Base-by-base conservation (phyloP, 2,113 vertebrate species). In the Eulemur rufifrons region DNA sequence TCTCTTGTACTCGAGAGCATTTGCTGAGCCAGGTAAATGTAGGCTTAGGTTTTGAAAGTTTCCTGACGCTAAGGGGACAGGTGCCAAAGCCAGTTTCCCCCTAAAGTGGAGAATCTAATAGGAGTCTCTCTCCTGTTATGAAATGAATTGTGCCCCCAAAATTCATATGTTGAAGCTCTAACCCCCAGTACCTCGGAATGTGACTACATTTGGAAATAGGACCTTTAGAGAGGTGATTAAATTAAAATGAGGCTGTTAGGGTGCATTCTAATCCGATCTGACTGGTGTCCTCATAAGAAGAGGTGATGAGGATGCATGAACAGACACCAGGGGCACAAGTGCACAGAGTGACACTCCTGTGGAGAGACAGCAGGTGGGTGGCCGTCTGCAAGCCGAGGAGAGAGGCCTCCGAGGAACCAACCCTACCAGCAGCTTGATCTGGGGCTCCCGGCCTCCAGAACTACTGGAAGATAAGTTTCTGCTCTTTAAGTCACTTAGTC, bases 271-370 rank as follows among this genome's bases (percentile, higher is more conserved):
- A 77, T 76, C 45, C 15, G 61, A 37, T 73, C 20, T 61, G 39
- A 73, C 15, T 32, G 20, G 27, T 47, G 37, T 73, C 17, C 21
- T 39, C 21, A 27, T 64, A 45, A 27, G 54, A 86, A 59, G 88
- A 73, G 8, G 25, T 29, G 27, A 81, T 8, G 11, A 77, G 37
- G 23, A 80, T 27, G 64, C 54, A 39, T 5, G 18, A 17, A 27
- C 39, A 66, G 42, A 78, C 3, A 29, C 15, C 1, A 27, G 86
- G 45, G 29, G 11, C 15, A 52, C 5, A 11, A 8, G 32, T 54
- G 25, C 20, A 20, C 15, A 34, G 63, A 34, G 5, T 2, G 2
- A n/a, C 2, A 1, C 6, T 25, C 47, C 3, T 27, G 15, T 47
- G 27, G 42, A 23, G 21, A n/a, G 27, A 47, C 18, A n/a, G 39